Evolutionary conservation across 2,888 invertebrate genomes (phyloP).

Genomic region (Eupeodes latifasciatus): DNA sequence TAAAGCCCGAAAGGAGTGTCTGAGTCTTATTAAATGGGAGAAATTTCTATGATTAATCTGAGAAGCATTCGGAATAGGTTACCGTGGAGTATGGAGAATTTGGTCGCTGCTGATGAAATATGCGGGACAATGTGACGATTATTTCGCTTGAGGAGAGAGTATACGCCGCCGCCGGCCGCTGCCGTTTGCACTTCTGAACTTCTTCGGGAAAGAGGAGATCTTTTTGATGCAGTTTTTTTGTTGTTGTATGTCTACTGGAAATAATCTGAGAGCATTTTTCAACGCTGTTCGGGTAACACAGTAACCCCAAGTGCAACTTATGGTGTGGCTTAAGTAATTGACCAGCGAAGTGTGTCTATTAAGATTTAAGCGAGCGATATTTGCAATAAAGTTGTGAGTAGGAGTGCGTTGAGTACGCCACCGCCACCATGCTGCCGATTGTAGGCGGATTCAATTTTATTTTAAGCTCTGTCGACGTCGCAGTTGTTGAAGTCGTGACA

Average conservation of each 20-base stretch:
- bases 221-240: not conserved
- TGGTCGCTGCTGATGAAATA: not conserved
- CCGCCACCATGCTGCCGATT: not conserved
- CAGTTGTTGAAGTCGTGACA: constrained; percentile 21
- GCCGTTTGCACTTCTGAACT: constrained; percentile 57
- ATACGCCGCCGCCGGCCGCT: not conserved
- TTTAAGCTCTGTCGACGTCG: not conserved
- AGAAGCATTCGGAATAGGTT: constrained; percentile 16
- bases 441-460: constrained; percentile 28
- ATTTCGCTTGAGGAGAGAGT: constrained; percentile 34
- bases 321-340: constrained; percentile 61
- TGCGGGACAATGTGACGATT: constrained; percentile 26
- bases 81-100: not conserved
- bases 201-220: not conserved
- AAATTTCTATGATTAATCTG: constrained; percentile 38
- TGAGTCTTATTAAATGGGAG: constrained; percentile 14
- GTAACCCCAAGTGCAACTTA: constrained; percentile 62
- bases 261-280: constrained; percentile 5
- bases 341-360: constrained; percentile 67
- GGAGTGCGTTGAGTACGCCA: constrained; percentile 46
- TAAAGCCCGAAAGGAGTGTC: constrained; percentile 35
- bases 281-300: constrained; percentile 55
- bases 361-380: constrained; percentile 60
- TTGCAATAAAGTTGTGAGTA: constrained; percentile 34
- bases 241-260: constrained; percentile 21